Evolutionary conservation across 2,797 vertebrate species (phyloP).

Genomic region (Spatula versicolor): DNA sequence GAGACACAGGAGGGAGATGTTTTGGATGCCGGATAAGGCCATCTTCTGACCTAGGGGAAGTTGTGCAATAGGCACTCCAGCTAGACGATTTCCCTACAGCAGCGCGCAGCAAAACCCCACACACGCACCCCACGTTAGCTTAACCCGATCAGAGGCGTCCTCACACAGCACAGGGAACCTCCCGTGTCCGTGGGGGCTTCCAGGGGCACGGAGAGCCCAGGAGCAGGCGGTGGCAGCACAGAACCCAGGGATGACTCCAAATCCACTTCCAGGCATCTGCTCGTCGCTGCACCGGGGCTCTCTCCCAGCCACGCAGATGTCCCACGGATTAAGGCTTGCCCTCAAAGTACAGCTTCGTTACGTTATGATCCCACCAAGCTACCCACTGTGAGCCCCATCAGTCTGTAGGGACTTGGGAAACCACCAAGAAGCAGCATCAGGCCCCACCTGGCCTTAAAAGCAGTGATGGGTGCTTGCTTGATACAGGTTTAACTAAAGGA

Average conservation of each 20-base stretch:
- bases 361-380: not conserved
- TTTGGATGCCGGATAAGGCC: slow-evolving; percentile 42
- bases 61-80: slow-evolving; percentile 20
- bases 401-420: not conserved
- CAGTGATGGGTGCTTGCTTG: not conserved
- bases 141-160: not conserved
- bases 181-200: not conserved
- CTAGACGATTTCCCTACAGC: not conserved
- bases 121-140: not conserved
- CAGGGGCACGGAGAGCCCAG: not conserved
- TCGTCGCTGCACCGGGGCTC: not conserved
- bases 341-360: not conserved
- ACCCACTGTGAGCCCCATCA: not conserved
- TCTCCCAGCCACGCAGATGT: not conserved
- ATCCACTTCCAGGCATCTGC: not conserved
- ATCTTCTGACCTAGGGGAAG: slow-evolving; percentile 27
- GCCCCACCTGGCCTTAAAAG: not conserved
- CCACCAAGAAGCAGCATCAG: not conserved
- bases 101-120: not conserved
- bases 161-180: not conserved
- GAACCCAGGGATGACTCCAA: not conserved
- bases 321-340: not conserved
- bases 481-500: not conserved
- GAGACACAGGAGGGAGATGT: slow-evolving; percentile 17
- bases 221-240: not conserved